phyloP scores from a whole-genome alignment of 64 coral and sea anemone genomes.

The Montipora sp. region DNA sequence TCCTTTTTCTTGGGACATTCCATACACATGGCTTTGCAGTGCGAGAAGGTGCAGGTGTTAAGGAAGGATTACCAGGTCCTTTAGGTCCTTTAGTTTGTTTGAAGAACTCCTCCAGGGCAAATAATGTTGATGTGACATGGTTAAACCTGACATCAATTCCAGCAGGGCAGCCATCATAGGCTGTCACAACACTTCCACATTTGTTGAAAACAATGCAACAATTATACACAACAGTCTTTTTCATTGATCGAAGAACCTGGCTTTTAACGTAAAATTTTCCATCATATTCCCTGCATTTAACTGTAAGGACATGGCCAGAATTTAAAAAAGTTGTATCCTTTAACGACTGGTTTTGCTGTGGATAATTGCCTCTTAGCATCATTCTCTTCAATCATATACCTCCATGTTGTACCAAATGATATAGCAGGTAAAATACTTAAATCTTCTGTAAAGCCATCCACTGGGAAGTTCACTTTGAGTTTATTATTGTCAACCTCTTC shows the following conservation, averaged over 20 bases:
- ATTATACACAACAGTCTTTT: slow-evolving; percentile 57
- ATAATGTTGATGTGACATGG: slow-evolving; percentile 33
- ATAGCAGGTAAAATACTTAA: slow-evolving; percentile 26
- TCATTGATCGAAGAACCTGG: slow-evolving; percentile 81
- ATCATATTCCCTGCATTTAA: slow-evolving; percentile 1
- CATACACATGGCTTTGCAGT: slow-evolving; percentile 48
- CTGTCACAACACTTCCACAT: slow-evolving; percentile 34
- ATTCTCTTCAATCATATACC: slow-evolving; percentile 18
- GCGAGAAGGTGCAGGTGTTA: slow-evolving; percentile 32
- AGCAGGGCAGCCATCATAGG: slow-evolving; percentile 43
- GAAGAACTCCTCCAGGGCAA: slow-evolving; percentile 19
- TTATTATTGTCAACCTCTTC: slow-evolving; percentile 18
- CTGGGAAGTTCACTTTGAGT: slow-evolving; percentile 59
- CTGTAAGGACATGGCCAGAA: slow-evolving; percentile 59
- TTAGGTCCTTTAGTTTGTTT: slow-evolving; percentile 13
- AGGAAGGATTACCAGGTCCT: neutral
- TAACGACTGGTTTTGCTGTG: slow-evolving; percentile 37
- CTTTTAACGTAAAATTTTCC: slow-evolving; percentile 57
- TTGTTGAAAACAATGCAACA: slow-evolving; percentile 32
- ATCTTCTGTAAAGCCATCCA: slow-evolving; percentile 43
- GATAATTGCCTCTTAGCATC: slow-evolving; percentile 59
- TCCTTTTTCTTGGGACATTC: no score
- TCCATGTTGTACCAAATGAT: slow-evolving; percentile 36
- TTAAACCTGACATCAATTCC: slow-evolving; percentile 71
- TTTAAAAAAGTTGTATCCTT: slow-evolving; percentile 58